These are phyloP conservation scores for Dryadula phaetusa DNA, from an alignment of 2,888 invertebrate genomes.

Conservation along the genomic window DNA sequence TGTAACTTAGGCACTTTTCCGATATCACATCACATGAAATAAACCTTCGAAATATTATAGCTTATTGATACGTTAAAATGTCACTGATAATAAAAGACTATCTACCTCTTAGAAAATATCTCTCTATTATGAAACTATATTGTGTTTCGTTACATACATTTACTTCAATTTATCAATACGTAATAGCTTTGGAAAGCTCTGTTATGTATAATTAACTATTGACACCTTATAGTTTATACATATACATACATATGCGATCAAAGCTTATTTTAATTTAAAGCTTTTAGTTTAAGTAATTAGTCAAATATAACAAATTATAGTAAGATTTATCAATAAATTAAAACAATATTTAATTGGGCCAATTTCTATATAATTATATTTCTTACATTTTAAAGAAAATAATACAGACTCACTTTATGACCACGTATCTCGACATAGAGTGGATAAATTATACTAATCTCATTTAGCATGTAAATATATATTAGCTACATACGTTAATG, in stretches of 20 bases:
- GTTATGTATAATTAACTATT: background rate
- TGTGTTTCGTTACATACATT: background rate
- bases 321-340: no score
- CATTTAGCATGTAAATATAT: no score
- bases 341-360: no score
- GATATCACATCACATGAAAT: constrained; percentile 1
- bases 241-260: background rate
- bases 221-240: background rate
- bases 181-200: background rate
- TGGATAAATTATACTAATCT: no score
- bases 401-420: no score
- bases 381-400: no score
- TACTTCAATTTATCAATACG: constrained; percentile 4
- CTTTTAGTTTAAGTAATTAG: constrained; percentile 5
- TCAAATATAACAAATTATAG: no score
- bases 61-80: constrained; percentile 18
- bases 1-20: background rate
- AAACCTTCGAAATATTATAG: constrained; percentile 14
- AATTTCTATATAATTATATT: no score
- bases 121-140: constrained; percentile 4
- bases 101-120: constrained; percentile 6
- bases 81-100: constrained; percentile 11
- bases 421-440: no score
- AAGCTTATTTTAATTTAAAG: background rate
- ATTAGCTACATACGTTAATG: no score